Conservation (phyloP, 2,797 vertebrate genomes). For the Meda fulgida region DNA sequence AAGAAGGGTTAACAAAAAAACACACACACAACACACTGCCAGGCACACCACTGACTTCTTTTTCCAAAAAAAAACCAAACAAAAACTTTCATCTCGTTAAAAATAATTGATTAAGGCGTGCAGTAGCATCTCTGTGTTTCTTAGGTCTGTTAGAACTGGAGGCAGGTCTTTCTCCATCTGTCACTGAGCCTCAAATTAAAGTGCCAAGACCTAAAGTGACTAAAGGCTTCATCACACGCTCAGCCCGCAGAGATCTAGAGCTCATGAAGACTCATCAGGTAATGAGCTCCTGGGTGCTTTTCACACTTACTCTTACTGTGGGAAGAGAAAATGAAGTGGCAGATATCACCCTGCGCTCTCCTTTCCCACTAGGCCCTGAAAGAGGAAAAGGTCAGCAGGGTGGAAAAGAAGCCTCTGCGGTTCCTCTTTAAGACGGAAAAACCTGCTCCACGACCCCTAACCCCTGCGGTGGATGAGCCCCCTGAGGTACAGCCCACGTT, state of each 20-base stretch:
- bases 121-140: slow-evolving; percentile 1
- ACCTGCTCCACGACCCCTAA: slow-evolving; percentile 77
- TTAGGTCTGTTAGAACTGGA: slow-evolving; percentile 85
- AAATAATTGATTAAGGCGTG: background rate
- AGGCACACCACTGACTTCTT: background rate
- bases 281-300: slow-evolving; percentile 47
- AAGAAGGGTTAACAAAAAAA: background rate
- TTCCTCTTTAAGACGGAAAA: slow-evolving; percentile 79
- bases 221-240: slow-evolving; percentile 70
- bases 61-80: background rate
- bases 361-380: slow-evolving; percentile 74
- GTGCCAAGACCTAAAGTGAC: slow-evolving; percentile 69
- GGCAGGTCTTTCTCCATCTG: slow-evolving; percentile 73
- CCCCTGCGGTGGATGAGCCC: slow-evolving; percentile 80
- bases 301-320: slow-evolving; percentile 9
- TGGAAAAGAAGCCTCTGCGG: slow-evolving; percentile 71
- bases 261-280: slow-evolving; percentile 85
- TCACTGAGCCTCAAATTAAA: slow-evolving; percentile 70
- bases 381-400: slow-evolving; percentile 68
- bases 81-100: background rate
- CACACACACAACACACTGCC: background rate
- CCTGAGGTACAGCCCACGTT: slow-evolving; percentile 75
- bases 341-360: background rate
- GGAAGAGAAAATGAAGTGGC: background rate
- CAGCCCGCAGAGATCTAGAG: slow-evolving; percentile 71